Evolutionary conservation across 2,797 vertebrate genomes (phyloP).

Genomic region (Enteromius afrohamiltoni): DNA sequence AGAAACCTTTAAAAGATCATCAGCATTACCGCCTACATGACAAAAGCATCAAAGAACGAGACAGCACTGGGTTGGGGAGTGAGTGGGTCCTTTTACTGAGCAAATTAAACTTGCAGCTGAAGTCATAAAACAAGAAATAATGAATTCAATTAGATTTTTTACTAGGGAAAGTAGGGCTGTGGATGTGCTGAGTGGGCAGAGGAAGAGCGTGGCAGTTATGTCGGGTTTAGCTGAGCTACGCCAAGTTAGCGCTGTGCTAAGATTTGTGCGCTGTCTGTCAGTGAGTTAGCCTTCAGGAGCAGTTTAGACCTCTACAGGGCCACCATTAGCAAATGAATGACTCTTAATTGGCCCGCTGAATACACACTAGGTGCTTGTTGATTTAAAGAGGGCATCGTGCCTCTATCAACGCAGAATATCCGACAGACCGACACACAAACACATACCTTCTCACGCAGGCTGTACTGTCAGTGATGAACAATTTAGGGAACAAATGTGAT

Average conservation of each 20-base stretch:
- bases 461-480: conserved; percentile 37
- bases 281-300: conserved; percentile 75
- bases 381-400: conserved; percentile 69
- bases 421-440: background rate
- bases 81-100: conserved; percentile 74
- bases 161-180: conserved; percentile 75
- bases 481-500: conserved; percentile 53
- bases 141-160: conserved; percentile 85
- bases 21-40: conserved; percentile 74
- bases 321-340: conserved; percentile 82
- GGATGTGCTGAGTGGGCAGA: conserved; percentile 80
- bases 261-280: conserved; percentile 50
- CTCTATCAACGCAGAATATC: conserved; percentile 16
- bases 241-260: conserved; percentile 70
- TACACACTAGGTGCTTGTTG: conserved; percentile 79
- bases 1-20: conserved; percentile 80
- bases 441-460: conserved; percentile 48
- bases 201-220: conserved; percentile 69
- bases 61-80: conserved; percentile 54
- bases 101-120: conserved; percentile 81
- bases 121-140: conserved; percentile 83
- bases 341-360: conserved; percentile 80
- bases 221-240: conserved; percentile 67
- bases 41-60: conserved; percentile 70
- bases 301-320: conserved; percentile 76